Evolutionary conservation across 2,797 vertebrate species (phyloP).

Genomic region (Botia almorhae): DNA sequence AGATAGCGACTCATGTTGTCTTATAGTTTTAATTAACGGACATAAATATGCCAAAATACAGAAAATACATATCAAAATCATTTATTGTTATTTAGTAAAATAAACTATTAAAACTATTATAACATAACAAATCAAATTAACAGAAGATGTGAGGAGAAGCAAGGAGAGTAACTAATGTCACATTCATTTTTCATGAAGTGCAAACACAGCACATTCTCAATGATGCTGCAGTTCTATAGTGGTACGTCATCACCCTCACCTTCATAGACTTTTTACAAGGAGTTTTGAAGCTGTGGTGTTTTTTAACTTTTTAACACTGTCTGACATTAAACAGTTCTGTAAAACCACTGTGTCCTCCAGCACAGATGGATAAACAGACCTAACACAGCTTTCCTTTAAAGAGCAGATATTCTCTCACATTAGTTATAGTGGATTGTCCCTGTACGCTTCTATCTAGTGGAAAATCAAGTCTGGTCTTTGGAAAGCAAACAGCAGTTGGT

Average conservation of each 20-base stretch:
- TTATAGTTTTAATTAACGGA: too few species aligned
- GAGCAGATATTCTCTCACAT: slow-evolving; percentile 13
- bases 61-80: too few species aligned
- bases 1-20: too few species aligned
- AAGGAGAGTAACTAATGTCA: not conserved
- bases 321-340: slow-evolving; percentile 24
- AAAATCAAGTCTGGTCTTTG: slow-evolving; percentile 27
- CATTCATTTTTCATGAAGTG: not conserved
- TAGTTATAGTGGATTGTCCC: slow-evolving; percentile 30
- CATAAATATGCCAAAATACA: too few species aligned
- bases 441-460: slow-evolving; percentile 15
- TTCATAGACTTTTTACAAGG: slow-evolving; percentile 22
- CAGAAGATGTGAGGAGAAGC: too few species aligned
- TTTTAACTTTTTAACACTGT: slow-evolving; percentile 9
- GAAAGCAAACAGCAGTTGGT: slow-evolving; percentile 5
- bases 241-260: slow-evolving; percentile 5
- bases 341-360: slow-evolving; percentile 16
- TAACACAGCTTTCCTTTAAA: not conserved
- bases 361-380: slow-evolving; percentile 28
- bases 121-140: too few species aligned
- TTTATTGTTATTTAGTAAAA: too few species aligned
- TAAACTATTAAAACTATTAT: too few species aligned
- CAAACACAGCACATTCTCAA: not conserved
- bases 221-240: not conserved
- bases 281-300: not conserved